Evolutionary conservation across 2,888 invertebrate species (phyloP).

Genomic region (Celastrina argiolus): DNA sequence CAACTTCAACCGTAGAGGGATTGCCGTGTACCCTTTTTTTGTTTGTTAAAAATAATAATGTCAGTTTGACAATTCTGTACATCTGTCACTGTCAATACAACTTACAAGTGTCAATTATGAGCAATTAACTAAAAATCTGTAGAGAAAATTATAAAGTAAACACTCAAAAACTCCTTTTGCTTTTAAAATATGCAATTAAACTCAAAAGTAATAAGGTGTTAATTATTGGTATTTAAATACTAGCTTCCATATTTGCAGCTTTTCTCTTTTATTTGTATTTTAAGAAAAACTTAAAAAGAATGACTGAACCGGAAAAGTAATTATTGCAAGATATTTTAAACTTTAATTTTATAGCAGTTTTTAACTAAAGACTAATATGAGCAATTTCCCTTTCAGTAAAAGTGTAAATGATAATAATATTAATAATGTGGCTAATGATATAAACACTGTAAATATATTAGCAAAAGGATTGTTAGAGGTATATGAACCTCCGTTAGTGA

Average conservation of each 20-base stretch:
- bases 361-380: neutral
- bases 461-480: slow-evolving; percentile 65
- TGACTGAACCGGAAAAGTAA: slow-evolving; percentile 21
- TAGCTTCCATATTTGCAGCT: neutral
- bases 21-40: too few species aligned
- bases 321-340: neutral
- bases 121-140: too few species aligned
- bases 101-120: too few species aligned
- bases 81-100: too few species aligned
- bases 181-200: neutral
- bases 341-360: neutral
- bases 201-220: too few species aligned
- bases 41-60: too few species aligned
- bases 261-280: neutral
- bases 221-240: neutral
- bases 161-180: too few species aligned
- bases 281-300: neutral
- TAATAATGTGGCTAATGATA: slow-evolving; percentile 44
- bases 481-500: slow-evolving; percentile 66
- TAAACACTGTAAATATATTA: slow-evolving; percentile 54
- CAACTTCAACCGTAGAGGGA: too few species aligned
- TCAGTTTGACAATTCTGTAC: too few species aligned
- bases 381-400: neutral
- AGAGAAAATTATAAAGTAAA: too few species aligned
- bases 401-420: slow-evolving; percentile 35